phyloP scores from a whole-genome alignment of 2,113 vertebrate species.

The Prunella fulvescens region DNA sequence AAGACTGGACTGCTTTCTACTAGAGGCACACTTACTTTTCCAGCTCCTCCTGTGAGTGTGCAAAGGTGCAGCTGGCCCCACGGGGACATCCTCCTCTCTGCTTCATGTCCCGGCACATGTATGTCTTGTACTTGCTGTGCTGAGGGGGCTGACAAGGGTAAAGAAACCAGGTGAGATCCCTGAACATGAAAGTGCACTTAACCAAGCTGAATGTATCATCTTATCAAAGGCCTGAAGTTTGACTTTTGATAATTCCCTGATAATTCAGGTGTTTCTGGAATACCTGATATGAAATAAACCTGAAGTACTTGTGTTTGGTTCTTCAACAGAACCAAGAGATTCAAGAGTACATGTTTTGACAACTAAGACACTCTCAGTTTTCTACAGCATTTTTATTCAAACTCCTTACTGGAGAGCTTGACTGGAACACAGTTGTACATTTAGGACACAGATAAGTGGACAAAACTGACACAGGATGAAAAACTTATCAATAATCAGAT shows the following conservation, averaged over 20 bases:
- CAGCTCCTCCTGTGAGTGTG: constrained; percentile 97
- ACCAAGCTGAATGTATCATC: background rate
- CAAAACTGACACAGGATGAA: background rate
- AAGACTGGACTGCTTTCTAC: background rate
- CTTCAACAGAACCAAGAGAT: background rate
- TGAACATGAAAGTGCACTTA: background rate
- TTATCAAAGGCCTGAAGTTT: background rate
- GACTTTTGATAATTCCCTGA: background rate
- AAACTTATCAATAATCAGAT: background rate
- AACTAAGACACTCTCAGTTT: background rate
- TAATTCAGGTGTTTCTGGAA: background rate
- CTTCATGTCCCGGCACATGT: constrained; percentile 99
- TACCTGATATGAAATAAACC: background rate
- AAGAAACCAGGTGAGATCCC: background rate
- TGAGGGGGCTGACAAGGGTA: constrained; percentile 85
- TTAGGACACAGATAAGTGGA: background rate
- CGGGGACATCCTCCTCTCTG: constrained; percentile 96
- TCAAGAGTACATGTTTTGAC: background rate
- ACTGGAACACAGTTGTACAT: background rate
- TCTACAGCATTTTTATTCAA: background rate
- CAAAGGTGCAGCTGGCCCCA: constrained; percentile 96
- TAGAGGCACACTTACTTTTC: constrained; percentile 86
- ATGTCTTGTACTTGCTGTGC: constrained; percentile 99
- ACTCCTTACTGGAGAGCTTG: background rate
- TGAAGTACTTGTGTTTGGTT: background rate